A percentile compares a stretch with the other conserved stretches of the same genome.
These are phyloP conservation scores for Cephus sareptanus DNA, from an alignment of 2,888 invertebrate genomes.

Conservation along the genomic window DNA sequence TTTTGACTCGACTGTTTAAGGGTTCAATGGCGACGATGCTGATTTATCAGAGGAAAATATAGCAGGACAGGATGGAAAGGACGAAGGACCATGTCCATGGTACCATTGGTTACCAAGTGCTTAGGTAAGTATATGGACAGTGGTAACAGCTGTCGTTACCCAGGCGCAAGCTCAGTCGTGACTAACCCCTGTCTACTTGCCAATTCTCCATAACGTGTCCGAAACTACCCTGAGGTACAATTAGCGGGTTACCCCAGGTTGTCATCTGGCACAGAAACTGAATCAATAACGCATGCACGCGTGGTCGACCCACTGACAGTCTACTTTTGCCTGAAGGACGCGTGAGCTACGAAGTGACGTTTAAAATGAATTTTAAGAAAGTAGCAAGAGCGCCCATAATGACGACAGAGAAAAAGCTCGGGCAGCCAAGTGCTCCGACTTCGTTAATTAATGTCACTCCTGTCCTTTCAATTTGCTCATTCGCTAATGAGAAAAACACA, in stretches of 20 bases:
- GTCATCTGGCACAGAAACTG: slow-evolving; percentile 51
- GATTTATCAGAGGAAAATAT: background rate
- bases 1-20: background rate
- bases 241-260: slow-evolving; percentile 55
- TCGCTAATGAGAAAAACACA: background rate
- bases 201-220: slow-evolving; percentile 47
- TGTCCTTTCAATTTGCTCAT: background rate
- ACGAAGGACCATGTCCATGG: background rate
- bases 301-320: slow-evolving; percentile 47
- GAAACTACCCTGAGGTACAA: slow-evolving; percentile 43
- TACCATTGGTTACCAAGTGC: background rate
- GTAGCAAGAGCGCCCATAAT: background rate
- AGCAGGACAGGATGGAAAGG: background rate
- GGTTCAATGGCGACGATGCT: background rate
- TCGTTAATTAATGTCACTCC: background rate
- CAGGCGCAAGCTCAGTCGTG: slow-evolving; percentile 56
- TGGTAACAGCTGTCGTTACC: slow-evolving; percentile 60
- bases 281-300: slow-evolving; percentile 56
- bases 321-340: background rate
- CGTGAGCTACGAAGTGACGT: background rate
- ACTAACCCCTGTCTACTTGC: slow-evolving; percentile 55
- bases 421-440: background rate
- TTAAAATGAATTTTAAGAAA: background rate
- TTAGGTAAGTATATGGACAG: background rate
- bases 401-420: background rate